Conservation (phyloP, 1,140 invertebrate genomes). For the Heliothis virescens region DNA sequence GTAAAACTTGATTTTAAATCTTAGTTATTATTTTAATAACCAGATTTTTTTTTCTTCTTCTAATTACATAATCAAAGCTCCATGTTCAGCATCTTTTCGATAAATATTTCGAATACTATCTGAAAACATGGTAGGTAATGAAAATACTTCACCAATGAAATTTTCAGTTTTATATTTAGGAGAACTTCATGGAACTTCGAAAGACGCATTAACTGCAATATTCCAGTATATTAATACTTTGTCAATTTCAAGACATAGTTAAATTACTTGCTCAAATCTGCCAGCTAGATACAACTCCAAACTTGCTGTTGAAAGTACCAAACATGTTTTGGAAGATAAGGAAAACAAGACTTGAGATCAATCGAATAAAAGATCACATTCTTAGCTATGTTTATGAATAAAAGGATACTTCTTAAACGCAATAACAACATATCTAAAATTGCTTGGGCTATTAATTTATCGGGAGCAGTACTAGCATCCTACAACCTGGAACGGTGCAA, state of each 20-base stretch:
- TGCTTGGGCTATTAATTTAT: constrained; percentile 4
- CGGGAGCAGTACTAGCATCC: not conserved
- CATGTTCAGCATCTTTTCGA: too few species aligned
- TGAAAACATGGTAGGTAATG: too few species aligned
- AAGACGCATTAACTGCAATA: too few species aligned
- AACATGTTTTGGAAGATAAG: constrained; percentile 22
- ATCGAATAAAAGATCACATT: constrained; percentile 11
- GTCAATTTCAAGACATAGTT: not conserved
- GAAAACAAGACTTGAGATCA: constrained; percentile 18
- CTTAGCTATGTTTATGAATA: not conserved
- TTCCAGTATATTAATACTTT: not conserved
- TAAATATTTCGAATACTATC: too few species aligned
- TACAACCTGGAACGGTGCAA: constrained; percentile 10
- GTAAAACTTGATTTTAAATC: not conserved
- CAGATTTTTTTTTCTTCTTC: too few species aligned
- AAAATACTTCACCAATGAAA: too few species aligned
- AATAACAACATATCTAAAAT: constrained; percentile 23
- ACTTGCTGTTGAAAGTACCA: not conserved
- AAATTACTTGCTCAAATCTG: constrained; percentile 5
- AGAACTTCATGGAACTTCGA: too few species aligned
- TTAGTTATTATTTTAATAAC: too few species aligned
- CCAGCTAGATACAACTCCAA: not conserved
- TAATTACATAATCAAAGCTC: too few species aligned
- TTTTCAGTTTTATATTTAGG: too few species aligned
- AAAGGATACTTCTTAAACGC: constrained; percentile 23